Percentiles rank a stretch among this genome's conserved stretches.
phyloP scores from a whole-genome alignment of 2,113 vertebrate genomes.

The Pongo abelii region DNA sequence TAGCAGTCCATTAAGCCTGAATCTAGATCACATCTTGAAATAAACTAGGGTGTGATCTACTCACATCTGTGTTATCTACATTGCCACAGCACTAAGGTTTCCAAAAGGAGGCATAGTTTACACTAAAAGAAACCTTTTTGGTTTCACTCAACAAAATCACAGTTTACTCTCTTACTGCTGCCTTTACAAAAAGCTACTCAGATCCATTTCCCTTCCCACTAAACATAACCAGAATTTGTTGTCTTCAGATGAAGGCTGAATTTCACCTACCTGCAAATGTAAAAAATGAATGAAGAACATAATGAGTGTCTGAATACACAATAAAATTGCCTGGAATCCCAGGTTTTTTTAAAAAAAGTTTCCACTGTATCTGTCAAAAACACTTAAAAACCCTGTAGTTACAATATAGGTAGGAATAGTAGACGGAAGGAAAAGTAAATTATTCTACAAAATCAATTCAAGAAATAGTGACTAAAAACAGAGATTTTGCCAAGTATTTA shows the following conservation, averaged over 20 bases:
- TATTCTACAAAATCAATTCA: not conserved
- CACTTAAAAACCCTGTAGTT: not conserved
- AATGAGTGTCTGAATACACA: not conserved
- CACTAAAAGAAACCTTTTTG: not conserved
- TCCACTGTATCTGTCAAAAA: not conserved
- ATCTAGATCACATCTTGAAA: constrained; percentile 16
- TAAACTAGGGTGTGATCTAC: not conserved
- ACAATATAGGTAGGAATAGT: not conserved
- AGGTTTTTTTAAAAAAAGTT: not conserved
- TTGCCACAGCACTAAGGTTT: not conserved
- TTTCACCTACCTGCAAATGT: not conserved
- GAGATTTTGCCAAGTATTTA: not conserved
- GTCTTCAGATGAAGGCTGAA: not conserved
- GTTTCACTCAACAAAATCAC: not conserved
- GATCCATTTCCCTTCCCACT: not conserved
- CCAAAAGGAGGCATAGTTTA: not conserved
- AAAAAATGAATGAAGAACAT: not conserved
- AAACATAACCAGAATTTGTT: not conserved
- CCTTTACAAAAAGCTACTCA: not conserved
- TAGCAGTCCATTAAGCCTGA: constrained; percentile 29
- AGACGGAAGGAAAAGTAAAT: not conserved
- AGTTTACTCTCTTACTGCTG: not conserved
- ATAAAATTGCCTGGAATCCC: not conserved
- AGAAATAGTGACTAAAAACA: not conserved
- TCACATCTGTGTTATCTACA: not conserved